Conservation (phyloP, 2,888 invertebrate genomes). For the Drosophila setosimentum region DNA sequence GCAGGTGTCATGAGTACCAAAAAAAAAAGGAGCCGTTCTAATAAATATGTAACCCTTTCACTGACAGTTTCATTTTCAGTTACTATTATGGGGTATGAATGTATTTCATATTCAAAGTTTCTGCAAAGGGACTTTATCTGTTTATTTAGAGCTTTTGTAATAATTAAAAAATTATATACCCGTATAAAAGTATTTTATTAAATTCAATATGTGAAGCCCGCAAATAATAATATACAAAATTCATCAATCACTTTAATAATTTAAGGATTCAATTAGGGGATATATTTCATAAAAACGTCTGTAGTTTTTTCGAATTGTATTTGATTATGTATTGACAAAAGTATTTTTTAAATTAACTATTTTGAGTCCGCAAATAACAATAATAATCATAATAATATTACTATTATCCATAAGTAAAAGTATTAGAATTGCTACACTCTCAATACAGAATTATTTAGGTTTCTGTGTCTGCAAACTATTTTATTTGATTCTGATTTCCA, state of each 20-base stretch:
- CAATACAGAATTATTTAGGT: neutral
- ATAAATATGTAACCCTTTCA: slow-evolving; percentile 21
- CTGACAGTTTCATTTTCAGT: slow-evolving; percentile 29
- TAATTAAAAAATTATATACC: neutral
- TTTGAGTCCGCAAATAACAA: neutral
- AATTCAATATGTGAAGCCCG: neutral
- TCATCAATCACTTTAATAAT: neutral
- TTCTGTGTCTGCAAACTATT: neutral
- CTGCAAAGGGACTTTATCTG: neutral
- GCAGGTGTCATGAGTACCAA: slow-evolving; percentile 36
- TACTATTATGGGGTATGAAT: neutral
- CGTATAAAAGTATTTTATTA: neutral
- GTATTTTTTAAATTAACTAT: neutral
- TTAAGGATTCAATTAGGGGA: neutral
- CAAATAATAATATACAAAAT: neutral
- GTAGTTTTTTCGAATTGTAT: neutral
- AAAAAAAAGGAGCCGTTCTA: neutral
- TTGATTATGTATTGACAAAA: neutral
- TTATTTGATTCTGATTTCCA: neutral
- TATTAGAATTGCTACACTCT: neutral
- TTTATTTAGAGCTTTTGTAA: neutral
- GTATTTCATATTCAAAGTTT: neutral
- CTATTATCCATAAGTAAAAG: neutral
- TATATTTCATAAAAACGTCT: accelerated
- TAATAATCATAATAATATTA: neutral